Percentiles rank a stretch among this genome's conserved stretches.
These are phyloP conservation scores for Myopa testacea DNA, from an alignment of 2,888 invertebrate genomes.

Conservation along the genomic window DNA sequence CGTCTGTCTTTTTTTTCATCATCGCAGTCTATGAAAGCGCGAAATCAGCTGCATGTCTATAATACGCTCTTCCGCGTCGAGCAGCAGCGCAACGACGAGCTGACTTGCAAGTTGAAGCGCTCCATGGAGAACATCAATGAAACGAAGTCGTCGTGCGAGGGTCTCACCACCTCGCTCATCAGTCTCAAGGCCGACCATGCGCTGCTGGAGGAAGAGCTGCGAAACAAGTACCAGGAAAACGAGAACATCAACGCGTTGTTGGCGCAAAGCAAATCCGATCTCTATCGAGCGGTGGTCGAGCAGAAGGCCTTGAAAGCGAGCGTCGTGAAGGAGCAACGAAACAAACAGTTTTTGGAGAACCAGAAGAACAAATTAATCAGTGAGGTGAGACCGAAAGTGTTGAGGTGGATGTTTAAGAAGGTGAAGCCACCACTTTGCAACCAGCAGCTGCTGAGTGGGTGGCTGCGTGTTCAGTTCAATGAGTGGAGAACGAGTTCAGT, in stretches of 20 bases:
- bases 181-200: slow-evolving; percentile 53
- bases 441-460: too few relatives aligned
- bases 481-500: too few relatives aligned
- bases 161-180: slow-evolving; percentile 50
- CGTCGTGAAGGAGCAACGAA: slow-evolving; percentile 53
- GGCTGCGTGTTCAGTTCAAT: too few relatives aligned
- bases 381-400: slow-evolving; percentile 47
- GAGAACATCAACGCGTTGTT: slow-evolving; percentile 50
- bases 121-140: slow-evolving; percentile 51
- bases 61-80: slow-evolving; percentile 60
- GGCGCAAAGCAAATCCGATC: slow-evolving; percentile 51
- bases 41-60: slow-evolving; percentile 59
- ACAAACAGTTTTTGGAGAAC: slow-evolving; percentile 50
- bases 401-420: background rate
- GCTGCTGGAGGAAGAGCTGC: slow-evolving; percentile 51
- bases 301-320: slow-evolving; percentile 52
- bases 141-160: slow-evolving; percentile 53
- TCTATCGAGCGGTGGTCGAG: slow-evolving; percentile 52
- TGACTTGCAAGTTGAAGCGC: slow-evolving; percentile 54
- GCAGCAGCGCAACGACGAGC: slow-evolving; percentile 59
- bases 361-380: slow-evolving; percentile 54
- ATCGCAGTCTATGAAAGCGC: slow-evolving; percentile 53
- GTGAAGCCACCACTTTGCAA: too few relatives aligned
- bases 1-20: background rate
- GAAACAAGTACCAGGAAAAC: slow-evolving; percentile 41